Evolutionary conservation across 1,140 invertebrate genomes (phyloP), one percentile per base, ranked within the genome.

Genomic region (Watersipora subatra): DNA sequence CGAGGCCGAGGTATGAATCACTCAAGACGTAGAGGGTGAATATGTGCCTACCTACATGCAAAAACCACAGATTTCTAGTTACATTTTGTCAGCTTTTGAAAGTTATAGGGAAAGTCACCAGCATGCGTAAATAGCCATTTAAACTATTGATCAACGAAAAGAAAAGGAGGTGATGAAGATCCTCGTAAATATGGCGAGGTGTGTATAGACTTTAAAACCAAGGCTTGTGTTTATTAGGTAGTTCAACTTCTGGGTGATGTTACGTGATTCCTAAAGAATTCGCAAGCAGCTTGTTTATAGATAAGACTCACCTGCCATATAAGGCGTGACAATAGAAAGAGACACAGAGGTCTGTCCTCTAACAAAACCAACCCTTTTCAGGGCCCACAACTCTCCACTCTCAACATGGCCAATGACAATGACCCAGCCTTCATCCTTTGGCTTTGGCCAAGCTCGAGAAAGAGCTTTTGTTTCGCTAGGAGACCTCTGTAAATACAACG

Each of bases 371-470:
- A 88, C 77, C 67, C 93, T 82, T 75, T 94, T 96, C 68, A 96
- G 81, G n/a, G 92, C 91, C 28, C 89, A 77, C n/a, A 98, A 79
- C 73, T 96, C 90, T 46, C 67, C 66, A 1, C 81, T 81, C 64
- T 86, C 84, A 24, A 86, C 74, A 63, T 86, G 84, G 12, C 92
- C 93, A 0, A 98, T 78, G 0, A 93, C 84, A 0, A 97, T 71
- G 77, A 97, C 89, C 94, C 94, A 98, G 58, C 91, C 90, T 78
- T 97, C 93, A 70, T 93, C 91, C 81, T 97, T 97, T 2, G 87
- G 86, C 76, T 94, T 93, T 0, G 91, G 87, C 81, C 93, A 97
- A 68, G 86, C 84, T 2, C 91, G 90, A 69, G 89, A 87, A 69
- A 89, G 82, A 15, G 89, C 89, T 64, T 76, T 85, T 61, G 62